Percentiles rank a stretch among this genome's conserved stretches.
Conservation (phyloP, 2,113 vertebrate genomes). For the Podilymbus podiceps region DNA sequence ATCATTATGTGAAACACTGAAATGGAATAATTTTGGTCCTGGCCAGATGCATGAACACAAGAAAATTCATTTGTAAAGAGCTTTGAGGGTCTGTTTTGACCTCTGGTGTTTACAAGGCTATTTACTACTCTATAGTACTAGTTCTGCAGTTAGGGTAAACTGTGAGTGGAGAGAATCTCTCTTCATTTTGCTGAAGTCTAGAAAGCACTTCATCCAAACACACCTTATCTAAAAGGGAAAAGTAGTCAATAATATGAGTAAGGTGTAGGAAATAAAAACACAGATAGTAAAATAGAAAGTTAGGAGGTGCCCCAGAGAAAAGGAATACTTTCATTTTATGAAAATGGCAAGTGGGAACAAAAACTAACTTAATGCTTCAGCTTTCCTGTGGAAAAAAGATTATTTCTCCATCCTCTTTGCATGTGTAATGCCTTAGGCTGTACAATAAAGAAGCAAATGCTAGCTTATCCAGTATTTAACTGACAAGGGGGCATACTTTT, state of each 20-base stretch:
- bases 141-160: neutral
- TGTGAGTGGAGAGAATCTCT: neutral
- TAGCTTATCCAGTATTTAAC: neutral
- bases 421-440: neutral
- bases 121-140: neutral
- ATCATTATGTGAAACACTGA: neutral
- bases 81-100: neutral
- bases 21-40: neutral
- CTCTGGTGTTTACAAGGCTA: neutral
- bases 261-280: neutral
- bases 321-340: neutral
- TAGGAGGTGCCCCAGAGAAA: fast-evolving
- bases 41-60: neutral
- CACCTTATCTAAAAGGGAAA: neutral
- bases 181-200: neutral
- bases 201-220: neutral
- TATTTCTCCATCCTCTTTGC: neutral
- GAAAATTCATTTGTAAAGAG: neutral
- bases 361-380: neutral
- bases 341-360: neutral
- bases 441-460: neutral
- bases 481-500: neutral
- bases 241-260: neutral
- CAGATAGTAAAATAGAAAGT: neutral
- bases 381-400: neutral